These are phyloP conservation scores for Chironomus striatipennis DNA, from an alignment of 1,140 invertebrate species.

Conservation along the genomic window DNA sequence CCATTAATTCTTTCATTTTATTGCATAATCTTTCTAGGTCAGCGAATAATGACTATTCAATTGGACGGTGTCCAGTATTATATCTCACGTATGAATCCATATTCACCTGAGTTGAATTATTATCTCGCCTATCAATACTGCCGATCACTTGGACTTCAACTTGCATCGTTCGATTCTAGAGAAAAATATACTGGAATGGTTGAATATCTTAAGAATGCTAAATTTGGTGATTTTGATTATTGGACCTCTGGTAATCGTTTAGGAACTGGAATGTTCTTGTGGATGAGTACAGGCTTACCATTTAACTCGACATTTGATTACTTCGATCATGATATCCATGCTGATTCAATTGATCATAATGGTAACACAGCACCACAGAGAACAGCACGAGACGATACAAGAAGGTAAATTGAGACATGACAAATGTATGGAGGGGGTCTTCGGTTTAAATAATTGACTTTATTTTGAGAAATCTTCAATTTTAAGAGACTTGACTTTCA, in stretches of 20 bases:
- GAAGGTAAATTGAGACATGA: constrained; percentile 48
- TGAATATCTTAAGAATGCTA: constrained; percentile 70
- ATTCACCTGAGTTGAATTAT: constrained; percentile 77
- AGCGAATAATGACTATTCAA: constrained; percentile 76
- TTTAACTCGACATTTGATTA: constrained; percentile 81
- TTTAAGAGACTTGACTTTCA: too few relatives aligned
- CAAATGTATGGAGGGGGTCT: background rate
- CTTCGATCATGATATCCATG: constrained; percentile 51
- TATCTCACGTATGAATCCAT: constrained; percentile 78
- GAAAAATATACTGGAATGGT: constrained; percentile 78
- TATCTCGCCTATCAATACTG: constrained; percentile 83
- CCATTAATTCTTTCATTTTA: constrained; percentile 36
- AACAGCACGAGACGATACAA: constrained; percentile 51
- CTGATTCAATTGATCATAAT: constrained; percentile 47
- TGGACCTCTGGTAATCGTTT: constrained; percentile 83
- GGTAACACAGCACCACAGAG: constrained; percentile 64
- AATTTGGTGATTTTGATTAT: constrained; percentile 72
- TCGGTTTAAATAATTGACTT: too few relatives aligned
- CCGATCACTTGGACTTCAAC: constrained; percentile 71
- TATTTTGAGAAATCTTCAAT: too few relatives aligned
- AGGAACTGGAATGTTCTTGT: constrained; percentile 76
- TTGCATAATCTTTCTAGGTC: constrained; percentile 44
- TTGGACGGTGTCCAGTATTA: constrained; percentile 79
- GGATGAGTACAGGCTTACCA: constrained; percentile 80
- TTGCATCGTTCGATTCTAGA: constrained; percentile 74